Conservation (phyloP, 92 coral and sea anemone genomes). For the Zoanthus gigantus region DNA sequence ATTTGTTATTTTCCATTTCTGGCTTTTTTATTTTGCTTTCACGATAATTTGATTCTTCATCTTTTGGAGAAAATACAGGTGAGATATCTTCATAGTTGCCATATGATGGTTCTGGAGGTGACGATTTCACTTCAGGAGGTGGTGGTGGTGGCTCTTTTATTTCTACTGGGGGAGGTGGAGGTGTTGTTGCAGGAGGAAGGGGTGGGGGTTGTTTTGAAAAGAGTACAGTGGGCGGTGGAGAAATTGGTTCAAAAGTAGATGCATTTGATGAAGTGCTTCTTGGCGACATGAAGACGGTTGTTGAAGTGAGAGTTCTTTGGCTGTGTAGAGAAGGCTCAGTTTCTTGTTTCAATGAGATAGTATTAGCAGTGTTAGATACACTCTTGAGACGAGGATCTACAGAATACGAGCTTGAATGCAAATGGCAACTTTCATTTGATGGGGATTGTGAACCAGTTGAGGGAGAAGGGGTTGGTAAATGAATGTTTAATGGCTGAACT, state of each 20-base stretch:
- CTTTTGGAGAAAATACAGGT: slow-evolving; percentile 79
- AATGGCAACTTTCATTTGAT: slow-evolving; percentile 63
- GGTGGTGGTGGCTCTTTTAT: slow-evolving; percentile 67
- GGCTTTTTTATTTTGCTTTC: slow-evolving; percentile 3
- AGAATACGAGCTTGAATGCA: slow-evolving; percentile 58
- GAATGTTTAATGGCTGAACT: slow-evolving; percentile 28
- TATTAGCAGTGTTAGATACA: slow-evolving; percentile 49
- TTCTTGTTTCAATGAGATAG: slow-evolving; percentile 6
- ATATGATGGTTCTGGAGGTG: slow-evolving; percentile 49
- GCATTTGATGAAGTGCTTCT: slow-evolving; percentile 68
- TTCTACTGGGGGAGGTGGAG: slow-evolving; percentile 83
- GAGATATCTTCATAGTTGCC: slow-evolving; percentile 77
- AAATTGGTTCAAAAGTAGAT: slow-evolving; percentile 94
- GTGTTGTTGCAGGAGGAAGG: slow-evolving; percentile 80
- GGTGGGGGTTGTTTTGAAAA: slow-evolving; percentile 69
- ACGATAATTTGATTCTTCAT: slow-evolving; percentile 20
- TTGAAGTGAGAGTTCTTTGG: slow-evolving; percentile 49
- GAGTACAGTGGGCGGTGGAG: slow-evolving; percentile 78
- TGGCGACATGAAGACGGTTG: slow-evolving; percentile 54
- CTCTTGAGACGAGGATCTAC: slow-evolving; percentile 66
- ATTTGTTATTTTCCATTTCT: not conserved
- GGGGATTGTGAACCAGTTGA: slow-evolving; percentile 88
- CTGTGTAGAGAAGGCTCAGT: slow-evolving; percentile 38
- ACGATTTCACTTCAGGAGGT: slow-evolving; percentile 61
- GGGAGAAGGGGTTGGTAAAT: slow-evolving; percentile 94